Evolutionary conservation across 2,888 invertebrate genomes (phyloP).

Genomic region (Ophion ventricosus): DNA sequence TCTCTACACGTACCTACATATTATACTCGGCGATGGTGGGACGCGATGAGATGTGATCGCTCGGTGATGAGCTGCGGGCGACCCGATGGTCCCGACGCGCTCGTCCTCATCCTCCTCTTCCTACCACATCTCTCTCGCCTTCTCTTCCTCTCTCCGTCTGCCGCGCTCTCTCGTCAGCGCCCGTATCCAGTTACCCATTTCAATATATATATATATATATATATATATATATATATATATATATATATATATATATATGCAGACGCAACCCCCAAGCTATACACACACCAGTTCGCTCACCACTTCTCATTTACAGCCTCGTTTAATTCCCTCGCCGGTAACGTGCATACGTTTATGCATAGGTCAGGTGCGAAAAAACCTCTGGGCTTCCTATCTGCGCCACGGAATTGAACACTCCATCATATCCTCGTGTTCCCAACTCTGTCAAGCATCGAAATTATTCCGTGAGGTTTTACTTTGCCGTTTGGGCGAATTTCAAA

Average conservation of each 20-base stretch:
- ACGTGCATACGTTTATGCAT: slow-evolving; percentile 65
- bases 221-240: slow-evolving; percentile 20
- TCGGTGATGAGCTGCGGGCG: slow-evolving; percentile 82
- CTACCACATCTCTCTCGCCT: slow-evolving; percentile 54
- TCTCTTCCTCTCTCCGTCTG: slow-evolving; percentile 22
- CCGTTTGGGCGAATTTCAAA: neutral
- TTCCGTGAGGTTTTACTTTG: slow-evolving; percentile 15
- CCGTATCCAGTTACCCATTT: slow-evolving; percentile 77
- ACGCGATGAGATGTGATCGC: slow-evolving; percentile 83
- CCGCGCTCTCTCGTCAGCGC: slow-evolving; percentile 32
- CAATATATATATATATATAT: slow-evolving; percentile 23
- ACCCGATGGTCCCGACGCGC: slow-evolving; percentile 82
- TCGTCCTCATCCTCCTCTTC: slow-evolving; percentile 72
- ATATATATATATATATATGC: slow-evolving; percentile 19
- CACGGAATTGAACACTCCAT: slow-evolving; percentile 61
- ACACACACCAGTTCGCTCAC: slow-evolving; percentile 49
- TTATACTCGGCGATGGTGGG: slow-evolving; percentile 80
- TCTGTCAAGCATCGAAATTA: slow-evolving; percentile 54
- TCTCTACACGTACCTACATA: slow-evolving; percentile 61
- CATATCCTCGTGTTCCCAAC: slow-evolving; percentile 56
- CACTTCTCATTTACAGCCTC: slow-evolving; percentile 66
- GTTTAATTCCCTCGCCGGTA: slow-evolving; percentile 65
- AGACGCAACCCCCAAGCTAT: slow-evolving; percentile 35
- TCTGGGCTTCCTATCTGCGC: slow-evolving; percentile 48
- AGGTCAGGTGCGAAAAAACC: slow-evolving; percentile 67